Evolutionary conservation across 2,888 invertebrate species (phyloP), one percentile per base, ranked within the genome.

Genomic region (Achlya flavicornis): DNA sequence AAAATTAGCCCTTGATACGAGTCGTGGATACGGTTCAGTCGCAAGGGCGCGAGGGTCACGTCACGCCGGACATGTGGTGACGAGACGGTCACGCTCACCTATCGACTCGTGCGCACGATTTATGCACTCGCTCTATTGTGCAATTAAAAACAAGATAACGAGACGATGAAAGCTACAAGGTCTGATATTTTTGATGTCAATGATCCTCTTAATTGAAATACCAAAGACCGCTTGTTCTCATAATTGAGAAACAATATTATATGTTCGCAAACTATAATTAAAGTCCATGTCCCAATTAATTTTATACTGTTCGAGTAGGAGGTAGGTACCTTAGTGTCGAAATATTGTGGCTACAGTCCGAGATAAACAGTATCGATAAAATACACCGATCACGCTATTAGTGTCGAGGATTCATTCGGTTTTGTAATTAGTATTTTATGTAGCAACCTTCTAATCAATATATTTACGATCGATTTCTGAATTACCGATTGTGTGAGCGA

Each of bases 1-100:
- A 66, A 72, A 71, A 69, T 73, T 63, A 66, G 63, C 74, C 75
- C 65, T 69, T 72, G 66, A 71, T 67, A 63, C 65, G 62, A 66
- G 67, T 70, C 67, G 61, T 68, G 65, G 64, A 67, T 72, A 72
- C 64, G 66, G 65, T 69, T 66, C 69, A 62, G 69, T 53, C 53
- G 53, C 90, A 88, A 91, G 91, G 91, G 87, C 89, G 83, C 66
- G 65, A 72, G 80, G 82, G 85, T 88, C 89, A 91, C 90, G 89
- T 78, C 73, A 82, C 60, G 12, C 19, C 35, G 58, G n/a, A 77
- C 82, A 76, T 84, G 80, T 86, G 87, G 80, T 86, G 87, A 90
- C 88, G 84, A 74, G 75, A 64, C 71, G 79, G 80, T 85, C 90
- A 90, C 90, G 90, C 77, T 67, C 73, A 69, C 75, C 73, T 77